Conservation (phyloP, 2,113 vertebrate species). For the Phalacrocorax aristotelis region DNA sequence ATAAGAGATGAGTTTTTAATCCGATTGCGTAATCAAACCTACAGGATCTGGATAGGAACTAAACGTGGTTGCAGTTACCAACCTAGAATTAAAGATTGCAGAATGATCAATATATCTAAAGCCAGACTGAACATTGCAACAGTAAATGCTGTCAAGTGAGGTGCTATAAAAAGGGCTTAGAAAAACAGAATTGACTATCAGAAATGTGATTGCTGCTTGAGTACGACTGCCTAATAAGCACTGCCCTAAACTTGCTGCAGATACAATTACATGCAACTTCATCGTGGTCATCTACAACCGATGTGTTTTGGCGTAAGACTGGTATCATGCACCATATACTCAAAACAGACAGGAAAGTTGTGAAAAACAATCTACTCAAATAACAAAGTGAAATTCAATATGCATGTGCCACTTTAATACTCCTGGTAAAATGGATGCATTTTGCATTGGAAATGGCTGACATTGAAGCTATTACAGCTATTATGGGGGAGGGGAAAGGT, state of each 20-base stretch:
- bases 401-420: background rate
- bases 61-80: constrained; percentile 6
- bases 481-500: background rate
- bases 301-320: background rate
- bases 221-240: background rate
- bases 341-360: background rate
- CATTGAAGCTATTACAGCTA: background rate
- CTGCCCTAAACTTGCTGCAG: background rate
- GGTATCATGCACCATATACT: background rate
- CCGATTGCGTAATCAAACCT: background rate
- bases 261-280: background rate
- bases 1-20: constrained; percentile 15
- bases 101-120: constrained; percentile 5
- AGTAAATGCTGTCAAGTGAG: background rate
- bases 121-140: background rate
- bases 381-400: background rate
- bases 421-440: background rate
- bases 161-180: background rate
- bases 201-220: background rate
- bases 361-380: background rate
- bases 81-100: background rate
- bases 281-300: background rate
- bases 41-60: background rate
- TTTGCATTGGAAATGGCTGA: background rate
- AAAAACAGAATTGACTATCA: background rate